phyloP scores from a whole-genome alignment of 2,797 vertebrate species.

The Ctenochaetus hawaiiensis region DNA sequence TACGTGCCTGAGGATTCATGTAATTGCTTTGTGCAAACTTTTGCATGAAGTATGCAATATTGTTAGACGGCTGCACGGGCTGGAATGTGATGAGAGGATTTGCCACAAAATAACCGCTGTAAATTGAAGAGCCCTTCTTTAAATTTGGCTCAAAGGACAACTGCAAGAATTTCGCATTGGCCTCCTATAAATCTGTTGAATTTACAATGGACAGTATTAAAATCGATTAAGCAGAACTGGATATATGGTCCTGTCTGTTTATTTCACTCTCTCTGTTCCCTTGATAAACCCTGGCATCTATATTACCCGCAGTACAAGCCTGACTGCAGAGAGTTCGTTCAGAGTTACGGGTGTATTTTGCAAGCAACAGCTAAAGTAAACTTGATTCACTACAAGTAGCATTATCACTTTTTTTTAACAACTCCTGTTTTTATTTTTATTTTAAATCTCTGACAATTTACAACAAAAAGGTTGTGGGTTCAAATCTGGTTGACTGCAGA shows the following conservation, averaged over 20 bases:
- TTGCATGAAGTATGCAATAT: constrained; percentile 12
- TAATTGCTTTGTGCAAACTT: constrained; percentile 31
- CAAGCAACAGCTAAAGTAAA: neutral
- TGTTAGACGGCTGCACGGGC: constrained; percentile 5
- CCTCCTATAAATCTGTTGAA: too few relatives aligned
- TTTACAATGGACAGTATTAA: too few relatives aligned
- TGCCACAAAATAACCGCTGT: neutral
- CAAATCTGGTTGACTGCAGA: neutral
- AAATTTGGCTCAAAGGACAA: neutral
- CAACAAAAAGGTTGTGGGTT: neutral
- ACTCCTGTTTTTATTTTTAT: neutral
- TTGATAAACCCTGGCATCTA: neutral
- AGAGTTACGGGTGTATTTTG: neutral
- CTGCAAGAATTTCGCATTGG: too few relatives aligned
- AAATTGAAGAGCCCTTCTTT: neutral
- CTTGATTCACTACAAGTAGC: neutral
- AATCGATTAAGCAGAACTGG: neutral
- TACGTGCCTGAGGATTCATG: constrained; percentile 41
- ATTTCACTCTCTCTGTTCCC: neutral
- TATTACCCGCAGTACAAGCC: neutral
- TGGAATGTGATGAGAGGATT: constrained; percentile 36
- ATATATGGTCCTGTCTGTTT: neutral
- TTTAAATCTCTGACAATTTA: neutral
- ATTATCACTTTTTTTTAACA: too few relatives aligned
- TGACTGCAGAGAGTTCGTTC: neutral